phyloP scores from a whole-genome alignment of 2,113 vertebrate species.

The Alligator sinensis region DNA sequence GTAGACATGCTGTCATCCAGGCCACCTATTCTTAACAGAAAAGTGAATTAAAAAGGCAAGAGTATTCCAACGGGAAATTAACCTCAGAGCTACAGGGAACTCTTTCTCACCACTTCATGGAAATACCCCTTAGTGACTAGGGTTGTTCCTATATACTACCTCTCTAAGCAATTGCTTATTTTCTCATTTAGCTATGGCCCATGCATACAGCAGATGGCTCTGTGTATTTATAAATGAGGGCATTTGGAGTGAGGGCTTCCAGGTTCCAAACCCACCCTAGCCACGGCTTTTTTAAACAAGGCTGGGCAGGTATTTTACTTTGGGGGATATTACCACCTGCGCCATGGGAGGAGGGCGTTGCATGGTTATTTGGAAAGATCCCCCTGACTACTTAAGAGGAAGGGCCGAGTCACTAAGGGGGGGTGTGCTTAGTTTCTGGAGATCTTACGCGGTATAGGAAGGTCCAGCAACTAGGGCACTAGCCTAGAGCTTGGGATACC shows the following conservation, averaged over 20 bases:
- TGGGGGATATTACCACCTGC: background rate
- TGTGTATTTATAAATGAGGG: background rate
- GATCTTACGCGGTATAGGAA: background rate
- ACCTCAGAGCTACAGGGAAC: background rate
- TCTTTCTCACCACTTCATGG: background rate
- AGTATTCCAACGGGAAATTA: no score
- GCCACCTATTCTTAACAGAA: background rate
- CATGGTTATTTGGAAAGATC: background rate
- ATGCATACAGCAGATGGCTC: background rate
- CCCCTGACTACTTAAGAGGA: background rate
- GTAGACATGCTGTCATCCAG: background rate
- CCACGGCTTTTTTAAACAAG: background rate
- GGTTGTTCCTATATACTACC: background rate
- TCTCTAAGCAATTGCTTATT: background rate
- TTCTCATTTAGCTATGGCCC: background rate
- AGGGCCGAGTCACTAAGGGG: background rate
- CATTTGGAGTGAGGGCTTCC: background rate
- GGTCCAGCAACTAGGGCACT: background rate
- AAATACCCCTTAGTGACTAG: background rate
- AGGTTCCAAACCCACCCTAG: background rate
- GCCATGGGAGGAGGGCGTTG: background rate
- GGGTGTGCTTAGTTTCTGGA: background rate
- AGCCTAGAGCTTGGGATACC: background rate
- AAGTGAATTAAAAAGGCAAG: background rate
- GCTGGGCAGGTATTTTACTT: background rate